These are phyloP conservation scores for Toxotes jaculatrix DNA, from an alignment of 2,113 vertebrate species.

Conservation along the genomic window DNA sequence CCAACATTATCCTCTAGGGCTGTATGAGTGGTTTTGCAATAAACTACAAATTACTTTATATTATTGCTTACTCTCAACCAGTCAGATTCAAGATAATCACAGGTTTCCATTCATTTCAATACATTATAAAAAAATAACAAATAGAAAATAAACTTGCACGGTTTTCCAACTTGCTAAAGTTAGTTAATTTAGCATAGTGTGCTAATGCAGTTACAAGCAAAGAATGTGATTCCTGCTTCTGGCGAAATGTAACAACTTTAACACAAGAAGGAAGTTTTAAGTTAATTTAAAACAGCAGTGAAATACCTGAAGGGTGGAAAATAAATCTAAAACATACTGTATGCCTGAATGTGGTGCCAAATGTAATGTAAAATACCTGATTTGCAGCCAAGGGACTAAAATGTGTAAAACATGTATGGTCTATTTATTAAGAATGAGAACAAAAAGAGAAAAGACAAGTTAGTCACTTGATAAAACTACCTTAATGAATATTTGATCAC, in stretches of 20 bases:
- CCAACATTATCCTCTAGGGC: not conserved
- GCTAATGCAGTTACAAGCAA: not conserved
- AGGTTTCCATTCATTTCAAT: not conserved
- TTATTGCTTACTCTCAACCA: not conserved
- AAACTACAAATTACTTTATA: not conserved
- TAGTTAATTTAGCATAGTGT: not conserved
- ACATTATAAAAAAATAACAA: not conserved
- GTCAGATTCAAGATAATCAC: not conserved
- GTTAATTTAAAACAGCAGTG: not conserved
- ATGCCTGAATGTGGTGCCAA: not conserved
- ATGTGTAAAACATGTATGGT: not conserved
- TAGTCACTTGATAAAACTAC: not conserved
- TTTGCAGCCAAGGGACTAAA: not conserved
- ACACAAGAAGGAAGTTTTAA: not conserved
- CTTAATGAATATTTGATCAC: conserved; percentile 46
- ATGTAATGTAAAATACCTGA: not conserved
- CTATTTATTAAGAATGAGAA: not conserved
- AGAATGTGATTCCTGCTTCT: too few species aligned
- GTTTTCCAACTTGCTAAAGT: not conserved
- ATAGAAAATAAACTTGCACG: not conserved
- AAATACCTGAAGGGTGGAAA: not conserved
- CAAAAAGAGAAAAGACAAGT: not conserved
- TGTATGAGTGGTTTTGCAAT: not conserved
- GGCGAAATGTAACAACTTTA: not conserved
- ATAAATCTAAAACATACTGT: not conserved